phyloP scores from a whole-genome alignment of 2,113 vertebrate species.

The Speoplatyrhinus poulsoni region DNA sequence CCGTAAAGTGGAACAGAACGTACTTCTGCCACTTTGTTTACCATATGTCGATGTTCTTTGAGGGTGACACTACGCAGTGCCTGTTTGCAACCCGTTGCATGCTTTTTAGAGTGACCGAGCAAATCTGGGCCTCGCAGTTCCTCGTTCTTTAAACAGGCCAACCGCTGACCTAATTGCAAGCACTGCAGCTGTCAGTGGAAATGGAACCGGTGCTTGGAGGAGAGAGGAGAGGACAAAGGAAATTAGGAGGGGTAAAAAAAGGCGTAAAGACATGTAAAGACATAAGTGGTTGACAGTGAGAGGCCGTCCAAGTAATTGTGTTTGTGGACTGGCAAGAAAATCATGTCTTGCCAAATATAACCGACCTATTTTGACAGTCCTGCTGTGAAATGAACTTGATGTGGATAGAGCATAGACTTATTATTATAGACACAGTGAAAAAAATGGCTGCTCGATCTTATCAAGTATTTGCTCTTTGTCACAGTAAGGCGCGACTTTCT shows the following conservation, averaged over 20 bases:
- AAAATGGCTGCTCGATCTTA: too few species aligned
- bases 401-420: slow-evolving; percentile 5
- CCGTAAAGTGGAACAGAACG: slow-evolving; percentile 21
- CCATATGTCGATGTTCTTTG: slow-evolving; percentile 1
- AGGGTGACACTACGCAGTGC: slow-evolving; percentile 1
- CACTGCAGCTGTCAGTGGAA: slow-evolving; percentile 56
- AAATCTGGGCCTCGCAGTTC: slow-evolving; percentile 42
- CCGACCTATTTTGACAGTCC: slow-evolving; percentile 5
- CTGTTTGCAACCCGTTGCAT: slow-evolving; percentile 21
- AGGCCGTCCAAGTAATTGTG: slow-evolving; percentile 29
- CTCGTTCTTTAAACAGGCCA: slow-evolving; percentile 66
- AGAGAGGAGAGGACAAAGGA: slow-evolving; percentile 17
- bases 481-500: too few species aligned
- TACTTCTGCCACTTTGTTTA: background rate
- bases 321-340: slow-evolving; percentile 11
- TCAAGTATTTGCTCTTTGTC: too few species aligned
- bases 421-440: too few species aligned
- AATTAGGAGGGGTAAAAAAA: slow-evolving; percentile 13
- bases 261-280: slow-evolving; percentile 9
- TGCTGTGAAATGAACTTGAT: slow-evolving; percentile 24
- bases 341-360: slow-evolving; percentile 31
- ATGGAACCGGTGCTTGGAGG: slow-evolving; percentile 33
- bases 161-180: slow-evolving; percentile 69
- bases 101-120: slow-evolving; percentile 38
- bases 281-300: slow-evolving; percentile 14